Conservation (phyloP, 2,113 vertebrate genomes). For the Shinisaurus crocodilurus region DNA sequence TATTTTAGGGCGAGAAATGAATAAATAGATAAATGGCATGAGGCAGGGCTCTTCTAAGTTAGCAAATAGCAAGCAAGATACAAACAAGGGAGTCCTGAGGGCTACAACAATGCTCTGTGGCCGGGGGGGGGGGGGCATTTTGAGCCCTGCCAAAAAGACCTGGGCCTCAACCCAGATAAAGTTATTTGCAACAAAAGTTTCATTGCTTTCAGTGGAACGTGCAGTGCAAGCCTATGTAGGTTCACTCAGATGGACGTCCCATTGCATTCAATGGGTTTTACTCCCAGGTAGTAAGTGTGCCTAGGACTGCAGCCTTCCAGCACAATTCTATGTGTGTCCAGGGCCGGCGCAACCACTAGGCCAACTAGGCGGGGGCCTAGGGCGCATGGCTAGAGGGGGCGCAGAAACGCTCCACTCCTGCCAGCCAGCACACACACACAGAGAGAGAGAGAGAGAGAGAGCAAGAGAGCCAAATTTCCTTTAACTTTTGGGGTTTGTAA, state of each 20-base stretch:
- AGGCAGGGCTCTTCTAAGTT: not conserved
- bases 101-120: not conserved
- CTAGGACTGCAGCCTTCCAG: not conserved
- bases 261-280: not conserved
- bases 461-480: no score
- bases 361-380: no score
- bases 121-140: not conserved
- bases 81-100: not conserved
- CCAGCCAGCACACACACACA: no score
- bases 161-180: not conserved
- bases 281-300: not conserved
- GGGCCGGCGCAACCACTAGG: no score
- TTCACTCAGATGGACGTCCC: not conserved
- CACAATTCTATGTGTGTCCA: not conserved
- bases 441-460: no score
- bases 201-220: not conserved
- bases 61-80: not conserved
- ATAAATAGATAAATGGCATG: conserved; percentile 12
- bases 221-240: not conserved
- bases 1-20: conserved; percentile 20
- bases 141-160: not conserved
- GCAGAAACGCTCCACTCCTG: no score
- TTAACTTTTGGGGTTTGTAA: no score
- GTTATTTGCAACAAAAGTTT: not conserved
- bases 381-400: no score